These are phyloP conservation scores for Bubo blakistoni DNA, from an alignment of 2,113 vertebrate genomes.

Conservation along the genomic window DNA sequence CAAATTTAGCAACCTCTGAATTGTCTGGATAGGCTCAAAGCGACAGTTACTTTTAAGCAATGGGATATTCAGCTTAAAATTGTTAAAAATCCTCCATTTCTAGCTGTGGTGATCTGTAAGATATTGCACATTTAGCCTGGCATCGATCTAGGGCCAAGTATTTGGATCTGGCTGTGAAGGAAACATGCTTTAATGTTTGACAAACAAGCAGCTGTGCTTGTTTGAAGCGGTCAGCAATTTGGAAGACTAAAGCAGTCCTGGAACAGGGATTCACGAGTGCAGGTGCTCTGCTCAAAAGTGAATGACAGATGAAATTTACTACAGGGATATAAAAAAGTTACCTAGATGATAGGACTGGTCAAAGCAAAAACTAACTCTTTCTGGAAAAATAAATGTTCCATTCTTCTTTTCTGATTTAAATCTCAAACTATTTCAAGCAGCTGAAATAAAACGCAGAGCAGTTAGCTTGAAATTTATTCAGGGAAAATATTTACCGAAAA, in stretches of 20 bases:
- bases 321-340: not conserved
- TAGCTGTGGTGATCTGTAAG: not conserved
- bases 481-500: not conserved
- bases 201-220: not conserved
- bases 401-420: not conserved
- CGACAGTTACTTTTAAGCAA: not conserved
- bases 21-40: not conserved
- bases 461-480: not conserved
- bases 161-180: not conserved
- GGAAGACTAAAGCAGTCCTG: not conserved
- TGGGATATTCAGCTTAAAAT: not conserved
- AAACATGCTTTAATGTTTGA: not conserved
- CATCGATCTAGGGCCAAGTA: not conserved
- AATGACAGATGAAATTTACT: not conserved
- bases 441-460: not conserved
- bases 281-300: not conserved
- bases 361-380: not conserved
- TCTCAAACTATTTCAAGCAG: not conserved
- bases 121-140: not conserved
- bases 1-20: not conserved
- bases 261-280: accelerated
- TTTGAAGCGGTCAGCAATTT: not conserved
- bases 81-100: not conserved
- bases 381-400: not conserved
- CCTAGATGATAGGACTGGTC: not conserved